Conservation (phyloP, 2,888 invertebrate species). For the Thereva nobilitata region DNA sequence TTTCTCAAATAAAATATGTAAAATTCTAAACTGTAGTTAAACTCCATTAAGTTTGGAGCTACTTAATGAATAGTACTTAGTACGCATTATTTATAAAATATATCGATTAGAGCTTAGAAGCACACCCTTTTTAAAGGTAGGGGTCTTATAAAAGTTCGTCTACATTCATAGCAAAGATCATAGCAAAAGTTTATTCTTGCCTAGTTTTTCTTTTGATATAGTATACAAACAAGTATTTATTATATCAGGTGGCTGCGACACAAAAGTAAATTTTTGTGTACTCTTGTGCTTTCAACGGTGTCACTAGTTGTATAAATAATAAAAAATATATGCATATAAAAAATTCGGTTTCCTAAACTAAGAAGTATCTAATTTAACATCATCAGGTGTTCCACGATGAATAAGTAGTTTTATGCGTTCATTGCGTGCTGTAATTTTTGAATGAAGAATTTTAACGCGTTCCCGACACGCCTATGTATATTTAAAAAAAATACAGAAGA, state of each 20-base stretch:
- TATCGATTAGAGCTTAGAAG: too few relatives aligned
- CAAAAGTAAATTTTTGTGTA: neutral
- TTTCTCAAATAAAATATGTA: too few relatives aligned
- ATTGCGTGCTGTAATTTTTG: conserved; percentile 83
- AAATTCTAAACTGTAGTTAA: too few relatives aligned
- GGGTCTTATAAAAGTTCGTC: too few relatives aligned
- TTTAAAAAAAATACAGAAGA: conserved; percentile 35
- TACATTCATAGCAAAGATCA: too few relatives aligned
- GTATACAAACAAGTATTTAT: neutral
- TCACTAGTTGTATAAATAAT: conserved; percentile 1
- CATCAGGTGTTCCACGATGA: conserved; percentile 85
- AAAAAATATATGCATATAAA: conserved; percentile 5
- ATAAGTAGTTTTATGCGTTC: conserved; percentile 86
- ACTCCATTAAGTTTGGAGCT: too few relatives aligned
- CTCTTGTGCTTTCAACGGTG: neutral
- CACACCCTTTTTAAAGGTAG: too few relatives aligned
- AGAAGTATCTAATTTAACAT: conserved; percentile 68
- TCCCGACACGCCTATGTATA: conserved; percentile 76
- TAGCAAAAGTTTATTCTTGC: too few relatives aligned
- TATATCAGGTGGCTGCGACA: conserved; percentile 21
- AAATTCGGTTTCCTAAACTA: conserved; percentile 51
- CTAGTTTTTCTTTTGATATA: neutral
- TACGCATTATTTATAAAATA: too few relatives aligned
- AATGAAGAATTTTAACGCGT: conserved; percentile 82
- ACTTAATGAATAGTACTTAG: too few relatives aligned